These are phyloP conservation scores for Psilopsiagon aurifrons DNA, from an alignment of 2,113 vertebrate species.

Conservation along the genomic window DNA sequence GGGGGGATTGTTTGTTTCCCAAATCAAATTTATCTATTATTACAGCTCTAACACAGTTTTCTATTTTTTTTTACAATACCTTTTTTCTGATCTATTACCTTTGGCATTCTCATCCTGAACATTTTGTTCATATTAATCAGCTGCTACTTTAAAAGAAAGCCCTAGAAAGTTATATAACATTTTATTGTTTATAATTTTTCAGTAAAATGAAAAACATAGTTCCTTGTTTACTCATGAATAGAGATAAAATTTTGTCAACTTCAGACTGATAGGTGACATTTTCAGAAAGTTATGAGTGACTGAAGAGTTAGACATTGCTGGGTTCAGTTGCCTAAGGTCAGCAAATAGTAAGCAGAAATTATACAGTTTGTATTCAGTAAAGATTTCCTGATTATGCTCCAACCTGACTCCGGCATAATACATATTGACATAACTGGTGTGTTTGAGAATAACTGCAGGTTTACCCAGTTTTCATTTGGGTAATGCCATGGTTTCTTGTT, in stretches of 20 bases:
- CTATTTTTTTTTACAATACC: neutral
- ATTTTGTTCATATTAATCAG: neutral
- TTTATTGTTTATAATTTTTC: neutral
- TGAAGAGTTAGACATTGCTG: neutral
- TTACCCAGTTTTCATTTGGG: neutral
- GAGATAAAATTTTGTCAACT: neutral
- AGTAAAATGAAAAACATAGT: neutral
- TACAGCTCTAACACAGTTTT: neutral
- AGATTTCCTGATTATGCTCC: neutral
- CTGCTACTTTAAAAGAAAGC: neutral
- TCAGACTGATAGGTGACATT: neutral
- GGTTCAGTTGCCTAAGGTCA: neutral
- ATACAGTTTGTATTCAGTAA: neutral
- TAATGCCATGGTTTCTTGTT: neutral
- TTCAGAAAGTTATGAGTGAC: neutral
- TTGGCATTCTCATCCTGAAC: neutral
- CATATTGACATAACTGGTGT: neutral
- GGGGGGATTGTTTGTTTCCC: no score
- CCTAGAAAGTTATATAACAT: neutral
- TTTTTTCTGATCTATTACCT: neutral
- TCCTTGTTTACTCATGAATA: neutral
- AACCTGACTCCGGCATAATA: neutral
- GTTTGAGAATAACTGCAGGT: neutral
- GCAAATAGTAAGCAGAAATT: constrained; percentile 31
- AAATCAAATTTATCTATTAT: neutral